Percentiles rank a stretch among this genome's conserved stretches.
These are phyloP conservation scores for Peribatodes rhomboidaria DNA, from an alignment of 2,888 invertebrate genomes.

Conservation along the genomic window DNA sequence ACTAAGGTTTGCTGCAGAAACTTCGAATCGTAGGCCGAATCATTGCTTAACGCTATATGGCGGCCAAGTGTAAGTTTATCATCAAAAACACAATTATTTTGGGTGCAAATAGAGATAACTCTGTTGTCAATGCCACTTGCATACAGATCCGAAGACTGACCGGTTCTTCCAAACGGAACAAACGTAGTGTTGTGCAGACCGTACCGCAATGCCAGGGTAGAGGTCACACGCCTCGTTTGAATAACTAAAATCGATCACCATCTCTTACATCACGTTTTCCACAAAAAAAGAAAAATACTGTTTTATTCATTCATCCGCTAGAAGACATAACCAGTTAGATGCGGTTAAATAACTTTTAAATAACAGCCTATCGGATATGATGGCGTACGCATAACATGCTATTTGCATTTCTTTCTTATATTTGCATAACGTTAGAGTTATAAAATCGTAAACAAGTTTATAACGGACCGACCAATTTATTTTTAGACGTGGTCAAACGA, in stretches of 20 bases:
- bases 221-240: slow-evolving; percentile 9
- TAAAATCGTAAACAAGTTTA: slow-evolving; percentile 20
- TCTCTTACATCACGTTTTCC: background rate
- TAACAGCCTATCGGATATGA: slow-evolving; percentile 22
- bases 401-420: slow-evolving; percentile 28
- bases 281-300: too few species aligned
- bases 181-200: too few species aligned
- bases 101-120: too few species aligned
- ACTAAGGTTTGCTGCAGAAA: too few species aligned
- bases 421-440: slow-evolving; percentile 27
- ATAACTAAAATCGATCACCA: background rate
- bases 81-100: too few species aligned
- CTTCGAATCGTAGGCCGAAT: too few species aligned
- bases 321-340: slow-evolving; percentile 8
- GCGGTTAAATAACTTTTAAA: slow-evolving; percentile 15
- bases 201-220: slow-evolving; percentile 9
- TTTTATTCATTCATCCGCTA: slow-evolving; percentile 9
- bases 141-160: too few species aligned
- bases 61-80: too few species aligned
- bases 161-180: too few species aligned
- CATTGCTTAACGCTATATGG: too few species aligned
- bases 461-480: background rate
- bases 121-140: too few species aligned
- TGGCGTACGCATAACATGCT: slow-evolving; percentile 10
- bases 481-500: background rate